Evolutionary conservation across 2,888 invertebrate genomes (phyloP), one percentile per base, ranked within the genome.

Genomic region (Brachyptera putata): DNA sequence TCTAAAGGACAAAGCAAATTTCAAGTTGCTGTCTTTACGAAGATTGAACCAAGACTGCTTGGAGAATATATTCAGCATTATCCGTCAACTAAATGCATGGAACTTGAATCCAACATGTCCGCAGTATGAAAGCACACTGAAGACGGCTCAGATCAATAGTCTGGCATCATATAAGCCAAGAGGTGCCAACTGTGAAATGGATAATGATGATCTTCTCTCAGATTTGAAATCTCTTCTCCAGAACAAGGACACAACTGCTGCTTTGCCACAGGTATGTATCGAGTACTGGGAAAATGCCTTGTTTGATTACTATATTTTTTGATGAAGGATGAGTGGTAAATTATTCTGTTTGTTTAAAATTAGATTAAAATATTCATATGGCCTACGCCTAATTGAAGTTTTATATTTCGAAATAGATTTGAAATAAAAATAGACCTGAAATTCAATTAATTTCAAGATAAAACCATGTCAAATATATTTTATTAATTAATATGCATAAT

Each of bases 101-200:
- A 53, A 53, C 30, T 14, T 24, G 14, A 57, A 57, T 9, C 57
- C 57, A 3, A 22, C 57, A 24, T 55, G 50, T 16, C 21, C 5
- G 1, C 57, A 57, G 34, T 57, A 53, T 16, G 46, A 53, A 13
- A 49, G 14, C 9, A 24, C 57, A 13, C 26, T 46, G 7, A 57
- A 57, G 16, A 57, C 57, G 1, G 14, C 16, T 2, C 25, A 25
- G n/a, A 21, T 57, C 9, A 57, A 16, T 2, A 53, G 24, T 22
- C 22, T 57, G 2, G n/a, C 14, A 13, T 34, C 18, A 7, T 21
- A 21, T 2, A 16, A 57, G 21, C n/a, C 24, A 3, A 13, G 43
- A n/a, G 36, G 43, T 7, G 16, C 5, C 14, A 57, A 53, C 48
- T 57, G 49, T 53, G 48, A 57, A 21, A 34, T 24, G 1, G 57